Conservation (phyloP, 2,113 vertebrate species). For the Tympanuchus pallidicinctus region DNA sequence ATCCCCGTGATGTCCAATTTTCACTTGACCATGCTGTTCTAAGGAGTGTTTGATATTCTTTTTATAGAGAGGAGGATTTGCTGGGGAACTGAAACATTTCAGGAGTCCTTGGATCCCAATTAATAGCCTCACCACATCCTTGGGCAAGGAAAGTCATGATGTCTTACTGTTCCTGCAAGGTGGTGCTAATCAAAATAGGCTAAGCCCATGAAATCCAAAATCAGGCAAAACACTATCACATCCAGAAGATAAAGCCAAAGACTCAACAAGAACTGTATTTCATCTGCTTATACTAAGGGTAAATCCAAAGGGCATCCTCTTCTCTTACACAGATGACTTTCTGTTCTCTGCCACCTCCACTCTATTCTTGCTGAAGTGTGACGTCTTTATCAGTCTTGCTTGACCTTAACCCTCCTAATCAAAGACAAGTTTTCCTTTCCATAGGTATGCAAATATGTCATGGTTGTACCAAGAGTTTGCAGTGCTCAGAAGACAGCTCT, state of each 20-base stretch:
- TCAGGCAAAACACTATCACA: rapidly evolving
- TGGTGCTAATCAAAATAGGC: background rate
- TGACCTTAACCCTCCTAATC: background rate
- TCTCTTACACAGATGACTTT: background rate
- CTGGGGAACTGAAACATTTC: background rate
- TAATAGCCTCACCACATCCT: background rate
- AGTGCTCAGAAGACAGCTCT: background rate
- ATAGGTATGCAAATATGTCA: rapidly evolving
- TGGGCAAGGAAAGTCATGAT: rapidly evolving
- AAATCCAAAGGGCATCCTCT: rapidly evolving
- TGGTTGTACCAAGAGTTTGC: background rate
- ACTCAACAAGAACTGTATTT: background rate
- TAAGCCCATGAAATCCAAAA: background rate
- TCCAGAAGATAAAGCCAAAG: background rate
- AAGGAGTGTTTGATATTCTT: background rate
- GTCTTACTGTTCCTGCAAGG: background rate
- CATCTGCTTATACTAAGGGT: rapidly evolving
- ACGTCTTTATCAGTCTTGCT: background rate
- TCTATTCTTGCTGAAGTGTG: background rate
- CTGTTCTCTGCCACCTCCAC: background rate
- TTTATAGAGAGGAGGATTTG: background rate
- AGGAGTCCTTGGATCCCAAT: background rate
- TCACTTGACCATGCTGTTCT: rapidly evolving
- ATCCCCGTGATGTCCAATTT: rapidly evolving
- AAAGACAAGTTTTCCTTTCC: background rate